These are phyloP conservation scores for Harpalus rubripes DNA, from an alignment of 2,888 invertebrate species.

Conservation along the genomic window DNA sequence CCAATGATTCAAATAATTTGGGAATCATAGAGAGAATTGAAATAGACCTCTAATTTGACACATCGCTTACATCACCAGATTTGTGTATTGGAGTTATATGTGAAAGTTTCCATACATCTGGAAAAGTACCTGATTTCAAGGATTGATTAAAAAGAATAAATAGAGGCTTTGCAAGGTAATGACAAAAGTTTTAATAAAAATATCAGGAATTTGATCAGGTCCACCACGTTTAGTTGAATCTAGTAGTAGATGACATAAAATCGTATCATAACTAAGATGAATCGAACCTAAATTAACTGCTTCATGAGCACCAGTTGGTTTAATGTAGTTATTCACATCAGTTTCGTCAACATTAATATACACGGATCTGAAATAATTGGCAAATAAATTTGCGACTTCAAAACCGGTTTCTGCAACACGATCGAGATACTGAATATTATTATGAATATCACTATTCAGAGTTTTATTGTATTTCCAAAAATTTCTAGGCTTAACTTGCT, in stretches of 20 bases:
- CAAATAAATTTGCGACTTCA: constrained; percentile 37
- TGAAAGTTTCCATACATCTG: background rate
- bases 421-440: constrained; percentile 22
- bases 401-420: constrained; percentile 15
- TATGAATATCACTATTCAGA: constrained; percentile 14
- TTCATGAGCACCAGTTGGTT: background rate
- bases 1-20: background rate
- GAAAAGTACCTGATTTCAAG: constrained; percentile 7
- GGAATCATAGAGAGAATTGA: background rate
- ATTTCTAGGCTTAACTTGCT: no score
- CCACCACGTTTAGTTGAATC: background rate
- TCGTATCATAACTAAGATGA: background rate
- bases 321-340: background rate
- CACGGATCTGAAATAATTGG: constrained; percentile 49
- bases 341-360: constrained; percentile 6
- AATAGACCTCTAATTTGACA: background rate
- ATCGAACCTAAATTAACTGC: background rate
- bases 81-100: background rate
- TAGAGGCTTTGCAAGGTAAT: constrained; percentile 1
- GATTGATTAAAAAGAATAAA: background rate
- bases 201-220: constrained; percentile 11
- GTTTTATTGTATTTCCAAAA: constrained; percentile 44
- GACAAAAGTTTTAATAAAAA: background rate
- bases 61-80: background rate
- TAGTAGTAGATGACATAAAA: background rate